Evolutionary conservation across 2,888 invertebrate genomes (phyloP).

Genomic region (Orthonychiurus folsomi): DNA sequence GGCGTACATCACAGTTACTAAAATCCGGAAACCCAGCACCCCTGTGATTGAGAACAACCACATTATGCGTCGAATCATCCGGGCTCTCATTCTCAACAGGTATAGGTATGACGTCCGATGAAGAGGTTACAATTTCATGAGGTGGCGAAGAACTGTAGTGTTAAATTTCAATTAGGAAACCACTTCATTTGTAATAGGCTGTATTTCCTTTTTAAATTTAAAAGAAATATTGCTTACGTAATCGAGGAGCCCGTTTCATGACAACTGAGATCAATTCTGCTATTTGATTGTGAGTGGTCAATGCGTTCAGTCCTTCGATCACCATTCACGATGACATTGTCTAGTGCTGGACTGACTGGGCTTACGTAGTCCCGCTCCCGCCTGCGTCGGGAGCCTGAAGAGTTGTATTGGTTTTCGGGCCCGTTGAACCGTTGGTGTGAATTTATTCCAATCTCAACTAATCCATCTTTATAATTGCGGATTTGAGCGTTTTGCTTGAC

Average conservation of each 20-base stretch:
- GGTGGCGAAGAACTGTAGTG: too few species aligned
- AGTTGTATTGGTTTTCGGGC: background rate
- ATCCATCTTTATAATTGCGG: background rate
- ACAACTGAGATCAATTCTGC: slow-evolving; percentile 41
- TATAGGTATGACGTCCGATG: slow-evolving; percentile 38
- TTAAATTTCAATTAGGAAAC: too few species aligned
- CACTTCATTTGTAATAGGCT: too few species aligned
- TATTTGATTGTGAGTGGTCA: slow-evolving; percentile 28
- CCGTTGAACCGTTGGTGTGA: background rate
- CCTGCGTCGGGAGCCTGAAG: background rate
- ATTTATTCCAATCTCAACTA: background rate
- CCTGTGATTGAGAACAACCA: background rate
- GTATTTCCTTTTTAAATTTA: too few species aligned
- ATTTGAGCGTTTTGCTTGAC: background rate
- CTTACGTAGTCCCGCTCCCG: slow-evolving; percentile 4
- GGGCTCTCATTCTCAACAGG: slow-evolving; percentile 24
- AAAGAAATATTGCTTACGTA: too few species aligned
- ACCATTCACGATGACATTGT: slow-evolving; percentile 20
- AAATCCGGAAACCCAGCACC: slow-evolving; percentile 6
- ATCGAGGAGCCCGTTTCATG: slow-evolving; percentile 41
- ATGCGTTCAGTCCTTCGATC: slow-evolving; percentile 19
- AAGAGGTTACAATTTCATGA: slow-evolving; percentile 40
- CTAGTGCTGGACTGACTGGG: slow-evolving; percentile 25
- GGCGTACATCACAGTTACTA: slow-evolving; percentile 31
- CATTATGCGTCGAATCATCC: background rate